Evolutionary conservation across 2,888 invertebrate species (phyloP).

Genomic region (Chymomyza amoena): DNA sequence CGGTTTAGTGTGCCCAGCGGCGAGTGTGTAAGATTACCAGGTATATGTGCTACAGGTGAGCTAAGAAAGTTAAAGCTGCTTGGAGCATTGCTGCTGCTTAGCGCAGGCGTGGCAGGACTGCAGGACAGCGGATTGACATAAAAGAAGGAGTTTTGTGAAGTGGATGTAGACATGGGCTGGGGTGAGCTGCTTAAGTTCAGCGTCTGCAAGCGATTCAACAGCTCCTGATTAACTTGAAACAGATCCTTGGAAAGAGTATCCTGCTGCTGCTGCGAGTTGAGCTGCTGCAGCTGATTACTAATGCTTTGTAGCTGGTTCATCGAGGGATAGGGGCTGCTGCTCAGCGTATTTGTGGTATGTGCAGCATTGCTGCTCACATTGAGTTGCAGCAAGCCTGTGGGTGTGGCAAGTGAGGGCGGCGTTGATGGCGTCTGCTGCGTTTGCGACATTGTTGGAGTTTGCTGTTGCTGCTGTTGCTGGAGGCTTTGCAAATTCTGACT

Average conservation of each 20-base stretch:
- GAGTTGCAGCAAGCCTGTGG: constrained; percentile 62
- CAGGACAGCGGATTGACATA: constrained; percentile 78
- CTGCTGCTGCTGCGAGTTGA: constrained; percentile 67
- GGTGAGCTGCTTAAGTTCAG: constrained; percentile 71
- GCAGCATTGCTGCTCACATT: constrained; percentile 48
- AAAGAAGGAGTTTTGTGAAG: constrained; percentile 77
- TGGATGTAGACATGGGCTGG: constrained; percentile 56
- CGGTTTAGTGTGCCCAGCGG: constrained; percentile 77
- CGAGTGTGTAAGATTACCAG: constrained; percentile 75
- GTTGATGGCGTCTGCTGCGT: constrained; percentile 44
- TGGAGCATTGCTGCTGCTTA: constrained; percentile 36
- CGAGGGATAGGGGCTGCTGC: constrained; percentile 72
- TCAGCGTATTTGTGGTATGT: constrained; percentile 8
- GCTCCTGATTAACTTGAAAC: constrained; percentile 78
- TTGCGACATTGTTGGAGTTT: constrained; percentile 75
- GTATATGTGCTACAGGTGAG: constrained; percentile 58
- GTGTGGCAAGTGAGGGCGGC: constrained; percentile 24
- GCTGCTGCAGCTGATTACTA: constrained; percentile 74
- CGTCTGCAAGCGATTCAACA: constrained; percentile 77
- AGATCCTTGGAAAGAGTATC: constrained; percentile 77
- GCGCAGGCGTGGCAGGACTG: constrained; percentile 63
- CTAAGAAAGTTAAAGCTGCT: constrained; percentile 74
- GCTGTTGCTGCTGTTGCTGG: constrained; percentile 64
- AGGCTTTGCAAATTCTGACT: constrained; percentile 78
- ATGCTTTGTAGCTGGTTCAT: constrained; percentile 76